Conservation (phyloP, 2,888 invertebrate species). For the Dioctria linearis region DNA sequence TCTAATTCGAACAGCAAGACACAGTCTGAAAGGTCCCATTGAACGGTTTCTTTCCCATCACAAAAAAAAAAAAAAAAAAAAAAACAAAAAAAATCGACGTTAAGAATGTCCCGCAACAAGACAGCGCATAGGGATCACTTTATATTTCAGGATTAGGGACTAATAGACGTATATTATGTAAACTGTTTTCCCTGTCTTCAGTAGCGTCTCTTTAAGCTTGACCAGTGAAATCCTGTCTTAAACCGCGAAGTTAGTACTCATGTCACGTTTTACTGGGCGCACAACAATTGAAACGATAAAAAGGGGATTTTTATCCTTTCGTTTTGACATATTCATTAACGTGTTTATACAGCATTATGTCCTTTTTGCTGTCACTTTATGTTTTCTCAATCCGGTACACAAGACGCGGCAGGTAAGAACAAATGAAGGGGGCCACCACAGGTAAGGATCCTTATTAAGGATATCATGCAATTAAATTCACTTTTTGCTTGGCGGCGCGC, state of each 20-base stretch:
- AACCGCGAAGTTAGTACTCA: conserved; percentile 59
- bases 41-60: conserved; percentile 44
- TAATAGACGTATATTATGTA: conserved; percentile 56
- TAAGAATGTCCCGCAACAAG: conserved; percentile 23
- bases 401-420: conserved; percentile 41
- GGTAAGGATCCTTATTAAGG: conserved; percentile 57
- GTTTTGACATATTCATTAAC: conserved; percentile 64
- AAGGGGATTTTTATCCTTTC: conserved; percentile 63
- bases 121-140: conserved; percentile 29
- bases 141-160: conserved; percentile 54
- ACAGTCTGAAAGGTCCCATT: conserved; percentile 11
- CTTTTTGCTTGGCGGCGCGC: conserved; percentile 49
- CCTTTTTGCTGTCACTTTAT: conserved; percentile 62
- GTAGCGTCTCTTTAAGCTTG: conserved; percentile 6
- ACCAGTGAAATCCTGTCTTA: conserved; percentile 51
- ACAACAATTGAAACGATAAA: conserved; percentile 62
- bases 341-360: conserved; percentile 63
- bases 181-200: conserved; percentile 44
- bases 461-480: conserved; percentile 61
- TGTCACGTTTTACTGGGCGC: conserved; percentile 57
- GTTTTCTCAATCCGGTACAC: conserved; percentile 50
- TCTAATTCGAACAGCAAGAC: background rate
- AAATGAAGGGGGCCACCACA: conserved; percentile 29
- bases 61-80: background rate
- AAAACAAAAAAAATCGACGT: background rate